These are phyloP conservation scores for Dermochelys coriacea DNA, from an alignment of 2,797 vertebrate species.

Conservation along the genomic window DNA sequence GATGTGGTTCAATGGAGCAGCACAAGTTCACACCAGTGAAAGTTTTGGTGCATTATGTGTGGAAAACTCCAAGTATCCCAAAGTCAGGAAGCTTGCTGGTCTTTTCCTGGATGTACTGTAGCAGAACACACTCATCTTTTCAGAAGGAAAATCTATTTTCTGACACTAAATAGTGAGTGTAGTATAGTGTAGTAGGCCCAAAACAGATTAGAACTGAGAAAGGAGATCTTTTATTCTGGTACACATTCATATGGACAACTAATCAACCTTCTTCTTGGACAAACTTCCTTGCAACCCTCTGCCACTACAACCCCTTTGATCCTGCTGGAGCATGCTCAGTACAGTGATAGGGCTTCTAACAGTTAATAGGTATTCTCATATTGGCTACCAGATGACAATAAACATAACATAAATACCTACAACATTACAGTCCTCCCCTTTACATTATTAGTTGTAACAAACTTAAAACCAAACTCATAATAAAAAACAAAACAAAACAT, in stretches of 20 bases:
- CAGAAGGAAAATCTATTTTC: background rate
- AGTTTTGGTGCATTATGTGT: background rate
- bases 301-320: background rate
- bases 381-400: background rate
- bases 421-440: no score
- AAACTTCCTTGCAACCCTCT: background rate
- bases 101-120: background rate
- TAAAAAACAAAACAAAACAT: no score
- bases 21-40: fast-evolving
- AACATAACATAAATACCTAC: no score
- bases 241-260: background rate
- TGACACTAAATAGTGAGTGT: background rate
- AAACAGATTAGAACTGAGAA: background rate
- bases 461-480: no score
- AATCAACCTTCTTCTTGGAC: background rate
- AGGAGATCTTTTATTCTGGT: background rate
- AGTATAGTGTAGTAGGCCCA: no score
- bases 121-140: background rate
- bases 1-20: background rate
- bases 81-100: background rate
- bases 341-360: background rate
- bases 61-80: background rate
- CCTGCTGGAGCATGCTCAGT: background rate
- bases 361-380: background rate
- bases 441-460: no score